These are phyloP conservation scores for Raja brachyura DNA, from an alignment of 2,113 vertebrate species.

Conservation along the genomic window DNA sequence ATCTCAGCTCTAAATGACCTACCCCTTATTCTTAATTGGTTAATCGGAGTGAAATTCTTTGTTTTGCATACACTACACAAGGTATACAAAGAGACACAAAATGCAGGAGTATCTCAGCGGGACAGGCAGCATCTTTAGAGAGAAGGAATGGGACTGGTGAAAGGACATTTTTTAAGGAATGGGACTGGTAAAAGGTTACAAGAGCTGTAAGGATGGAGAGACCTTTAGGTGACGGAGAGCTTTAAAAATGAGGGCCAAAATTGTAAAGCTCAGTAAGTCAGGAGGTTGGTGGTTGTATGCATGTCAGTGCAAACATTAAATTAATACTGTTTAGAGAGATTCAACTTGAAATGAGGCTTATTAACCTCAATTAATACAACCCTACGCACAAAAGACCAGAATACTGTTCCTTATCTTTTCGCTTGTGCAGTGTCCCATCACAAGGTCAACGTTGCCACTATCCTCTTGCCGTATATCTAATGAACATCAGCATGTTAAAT, in stretches of 20 bases:
- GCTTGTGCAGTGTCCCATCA: not conserved
- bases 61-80: no score
- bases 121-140: no score
- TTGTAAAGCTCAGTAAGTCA: not conserved
- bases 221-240: no score
- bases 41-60: no score
- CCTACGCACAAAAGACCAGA: not conserved
- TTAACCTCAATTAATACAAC: constrained; percentile 21
- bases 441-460: not conserved
- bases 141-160: no score
- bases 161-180: no score
- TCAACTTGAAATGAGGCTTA: not conserved
- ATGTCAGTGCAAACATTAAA: not conserved
- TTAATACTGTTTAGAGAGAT: not conserved
- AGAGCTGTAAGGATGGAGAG: no score
- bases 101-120: no score
- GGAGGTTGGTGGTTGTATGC: not conserved
- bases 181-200: no score
- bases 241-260: not conserved
- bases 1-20: no score
- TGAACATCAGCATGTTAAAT: constrained; percentile 27
- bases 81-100: no score
- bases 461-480: not conserved
- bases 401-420: not conserved
- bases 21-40: no score